Evolutionary conservation across 2,113 vertebrate species (phyloP).

Genomic region (Apeltes quadracus): DNA sequence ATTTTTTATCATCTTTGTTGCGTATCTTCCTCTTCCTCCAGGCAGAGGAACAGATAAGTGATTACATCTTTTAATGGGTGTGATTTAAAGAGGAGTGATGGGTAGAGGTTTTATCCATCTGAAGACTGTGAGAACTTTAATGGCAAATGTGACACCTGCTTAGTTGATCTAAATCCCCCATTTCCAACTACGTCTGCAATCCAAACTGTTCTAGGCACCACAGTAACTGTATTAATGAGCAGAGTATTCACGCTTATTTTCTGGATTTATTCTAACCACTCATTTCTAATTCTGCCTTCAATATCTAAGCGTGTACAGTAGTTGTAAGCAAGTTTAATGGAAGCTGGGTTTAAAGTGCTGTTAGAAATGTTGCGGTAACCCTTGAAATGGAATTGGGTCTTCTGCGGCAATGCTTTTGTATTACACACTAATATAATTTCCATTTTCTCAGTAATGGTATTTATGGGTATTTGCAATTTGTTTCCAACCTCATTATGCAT

Average conservation of each 20-base stretch:
- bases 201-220: neutral
- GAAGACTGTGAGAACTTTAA: conserved; percentile 8
- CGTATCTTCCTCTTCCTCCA: conserved; percentile 15
- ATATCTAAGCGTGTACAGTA: conserved; percentile 34
- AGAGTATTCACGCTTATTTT: conserved; percentile 22
- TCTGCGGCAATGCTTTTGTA: conserved; percentile 74
- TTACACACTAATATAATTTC: conserved; percentile 75
- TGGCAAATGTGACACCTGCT: conserved; percentile 8
- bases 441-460: conserved; percentile 75
- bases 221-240: conserved; percentile 3
- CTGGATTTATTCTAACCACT: conserved; percentile 15
- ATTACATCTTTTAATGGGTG: conserved; percentile 12
- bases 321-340: conserved; percentile 68
- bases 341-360: conserved; percentile 54
- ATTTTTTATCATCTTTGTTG: conserved; percentile 11
- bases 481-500: conserved; percentile 71
- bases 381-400: conserved; percentile 64
- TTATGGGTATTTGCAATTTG: conserved; percentile 73
- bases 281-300: conserved; percentile 46
- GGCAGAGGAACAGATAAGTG: conserved; percentile 27
- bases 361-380: conserved; percentile 57
- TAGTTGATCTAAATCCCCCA: conserved; percentile 23
- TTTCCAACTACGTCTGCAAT: neutral
- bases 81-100: conserved; percentile 23
- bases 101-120: conserved; percentile 3